Percentiles rank a stretch among this genome's conserved stretches.
phyloP scores from a whole-genome alignment of 2,113 vertebrate species.

The Dicentrarchus labrax region DNA sequence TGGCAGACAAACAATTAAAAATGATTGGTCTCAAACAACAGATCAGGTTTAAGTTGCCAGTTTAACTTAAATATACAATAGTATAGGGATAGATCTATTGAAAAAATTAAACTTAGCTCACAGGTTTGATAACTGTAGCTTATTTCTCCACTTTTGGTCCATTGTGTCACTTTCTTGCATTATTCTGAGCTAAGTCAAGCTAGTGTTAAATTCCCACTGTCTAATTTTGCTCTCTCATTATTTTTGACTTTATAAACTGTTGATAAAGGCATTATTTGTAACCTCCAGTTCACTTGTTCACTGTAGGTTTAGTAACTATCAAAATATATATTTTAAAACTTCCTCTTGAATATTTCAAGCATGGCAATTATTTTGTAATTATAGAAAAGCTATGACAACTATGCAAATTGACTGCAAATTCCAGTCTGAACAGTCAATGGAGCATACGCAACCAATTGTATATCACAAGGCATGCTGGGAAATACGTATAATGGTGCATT shows the following conservation, averaged over 20 bases:
- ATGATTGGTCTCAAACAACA: neutral
- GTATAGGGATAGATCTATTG: no score
- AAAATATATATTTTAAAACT: neutral
- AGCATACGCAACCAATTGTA: constrained; percentile 30
- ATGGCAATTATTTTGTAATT: no score
- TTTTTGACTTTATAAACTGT: neutral
- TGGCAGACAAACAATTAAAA: neutral
- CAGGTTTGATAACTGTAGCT: neutral
- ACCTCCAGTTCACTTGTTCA: neutral
- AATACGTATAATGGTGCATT: constrained; percentile 59
- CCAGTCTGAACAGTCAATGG: constrained; percentile 20
- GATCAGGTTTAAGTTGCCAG: neutral
- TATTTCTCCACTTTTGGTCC: neutral
- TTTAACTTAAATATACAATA: neutral
- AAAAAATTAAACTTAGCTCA: neutral
- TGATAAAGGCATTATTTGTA: neutral
- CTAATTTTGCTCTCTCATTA: neutral
- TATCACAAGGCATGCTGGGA: constrained; percentile 76
- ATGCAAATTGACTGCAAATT: constrained; percentile 32
- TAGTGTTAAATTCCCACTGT: neutral
- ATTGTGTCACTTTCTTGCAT: neutral
- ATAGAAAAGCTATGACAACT: neutral
- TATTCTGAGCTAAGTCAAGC: neutral
- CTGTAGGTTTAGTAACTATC: neutral
- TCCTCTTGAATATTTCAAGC: neutral